Conservation (phyloP, 2,797 vertebrate genomes). For the Halcyon chelicuti region DNA sequence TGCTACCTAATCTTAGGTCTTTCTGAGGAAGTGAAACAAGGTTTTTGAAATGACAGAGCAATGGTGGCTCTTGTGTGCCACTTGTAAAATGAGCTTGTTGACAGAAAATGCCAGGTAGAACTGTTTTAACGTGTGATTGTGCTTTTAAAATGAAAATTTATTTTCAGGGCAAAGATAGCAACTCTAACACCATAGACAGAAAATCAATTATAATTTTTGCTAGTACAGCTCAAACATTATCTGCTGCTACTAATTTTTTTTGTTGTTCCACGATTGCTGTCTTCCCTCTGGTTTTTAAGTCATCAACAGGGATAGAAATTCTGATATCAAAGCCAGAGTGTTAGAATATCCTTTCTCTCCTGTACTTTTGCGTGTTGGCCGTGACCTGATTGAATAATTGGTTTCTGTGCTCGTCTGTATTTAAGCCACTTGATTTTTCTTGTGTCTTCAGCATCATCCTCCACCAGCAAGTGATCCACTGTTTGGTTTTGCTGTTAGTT, state of each 20-base stretch:
- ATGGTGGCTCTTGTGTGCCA: not conserved
- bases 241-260: slow-evolving; percentile 46
- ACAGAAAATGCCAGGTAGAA: slow-evolving; percentile 13
- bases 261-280: slow-evolving; percentile 16
- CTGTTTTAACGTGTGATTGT: not conserved
- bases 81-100: not conserved
- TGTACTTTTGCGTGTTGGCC: not conserved
- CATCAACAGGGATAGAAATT: not conserved
- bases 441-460: not conserved
- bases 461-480: not conserved
- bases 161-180: slow-evolving; percentile 44
- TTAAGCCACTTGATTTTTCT: not conserved
- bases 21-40: not conserved
- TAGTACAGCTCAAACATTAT: slow-evolving; percentile 56
- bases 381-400: not conserved
- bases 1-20: not conserved
- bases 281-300: slow-evolving; percentile 21
- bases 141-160: slow-evolving; percentile 40
- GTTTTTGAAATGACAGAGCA: not conserved
- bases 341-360: not conserved
- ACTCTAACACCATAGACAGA: slow-evolving; percentile 52
- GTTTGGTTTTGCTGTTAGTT: not conserved
- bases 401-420: not conserved
- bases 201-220: slow-evolving; percentile 69
- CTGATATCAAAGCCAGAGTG: not conserved